Evolutionary conservation across 2,113 vertebrate genomes (phyloP).

Genomic region (Pseudois nayaur): DNA sequence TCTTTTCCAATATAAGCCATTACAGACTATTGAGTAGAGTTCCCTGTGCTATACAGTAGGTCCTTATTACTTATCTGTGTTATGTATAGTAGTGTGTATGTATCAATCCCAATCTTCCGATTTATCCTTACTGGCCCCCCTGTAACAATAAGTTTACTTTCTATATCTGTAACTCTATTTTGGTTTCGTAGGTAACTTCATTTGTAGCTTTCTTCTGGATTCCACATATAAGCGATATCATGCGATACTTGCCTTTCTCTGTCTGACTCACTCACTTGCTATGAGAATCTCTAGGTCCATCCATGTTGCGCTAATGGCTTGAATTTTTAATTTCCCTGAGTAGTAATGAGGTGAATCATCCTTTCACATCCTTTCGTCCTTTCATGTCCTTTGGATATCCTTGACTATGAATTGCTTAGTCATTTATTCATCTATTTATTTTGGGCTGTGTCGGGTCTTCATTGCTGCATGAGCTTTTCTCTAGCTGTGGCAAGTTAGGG

Average conservation of each 20-base stretch:
- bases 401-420: slow-evolving; percentile 13
- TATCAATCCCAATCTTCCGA: not conserved
- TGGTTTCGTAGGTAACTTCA: not conserved
- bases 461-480: not conserved
- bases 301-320: not conserved
- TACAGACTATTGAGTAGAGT: not conserved
- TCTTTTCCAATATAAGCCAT: not conserved
- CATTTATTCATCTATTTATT: not conserved
- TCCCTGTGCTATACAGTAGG: not conserved
- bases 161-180: not conserved
- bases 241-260: not conserved
- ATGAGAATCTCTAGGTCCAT: not conserved
- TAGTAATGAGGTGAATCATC: not conserved
- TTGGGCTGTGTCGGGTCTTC: not conserved
- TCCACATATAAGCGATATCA: not conserved
- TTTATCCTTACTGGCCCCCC: not conserved
- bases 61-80: not conserved
- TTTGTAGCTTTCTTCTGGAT: not conserved
- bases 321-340: not conserved
- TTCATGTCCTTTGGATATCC: not conserved
- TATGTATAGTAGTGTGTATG: not conserved
- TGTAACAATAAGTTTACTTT: not conserved
- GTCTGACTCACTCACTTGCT: not conserved
- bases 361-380: not conserved
- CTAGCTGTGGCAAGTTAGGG: not conserved